These are phyloP conservation scores for Aphelenchoides bicaudatus DNA, from an alignment of 2,888 invertebrate species.

Conservation along the genomic window DNA sequence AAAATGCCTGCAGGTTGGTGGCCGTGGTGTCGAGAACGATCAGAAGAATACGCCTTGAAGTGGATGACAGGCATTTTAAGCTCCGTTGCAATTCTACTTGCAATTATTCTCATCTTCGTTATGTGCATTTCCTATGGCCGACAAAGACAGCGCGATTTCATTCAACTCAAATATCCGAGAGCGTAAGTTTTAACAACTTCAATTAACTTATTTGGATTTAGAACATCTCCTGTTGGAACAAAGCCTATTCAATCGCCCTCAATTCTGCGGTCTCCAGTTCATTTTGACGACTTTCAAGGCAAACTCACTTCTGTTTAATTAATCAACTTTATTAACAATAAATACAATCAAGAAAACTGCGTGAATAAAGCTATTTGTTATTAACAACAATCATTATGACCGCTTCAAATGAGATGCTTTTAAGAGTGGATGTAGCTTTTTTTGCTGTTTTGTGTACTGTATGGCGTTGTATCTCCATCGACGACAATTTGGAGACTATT, in stretches of 20 bases:
- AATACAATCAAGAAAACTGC: not conserved
- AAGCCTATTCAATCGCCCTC: not conserved
- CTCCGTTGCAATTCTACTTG: constrained; percentile 32
- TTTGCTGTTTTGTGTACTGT: no score
- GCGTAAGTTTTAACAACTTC: constrained; percentile 14
- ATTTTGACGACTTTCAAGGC: constrained; percentile 8
- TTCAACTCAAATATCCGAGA: constrained; percentile 22
- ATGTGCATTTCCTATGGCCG: constrained; percentile 30
- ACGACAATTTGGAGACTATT: no score
- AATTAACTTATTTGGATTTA: not conserved
- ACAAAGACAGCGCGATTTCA: constrained; percentile 27
- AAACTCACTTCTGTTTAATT: constrained; percentile 8
- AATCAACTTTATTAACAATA: not conserved
- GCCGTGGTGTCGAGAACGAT: constrained; percentile 44
- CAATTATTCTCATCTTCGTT: constrained; percentile 28
- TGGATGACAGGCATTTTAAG: constrained; percentile 42
- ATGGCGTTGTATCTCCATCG: no score
- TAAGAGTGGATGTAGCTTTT: no score
- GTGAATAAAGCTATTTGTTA: not conserved
- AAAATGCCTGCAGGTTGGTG: no score
- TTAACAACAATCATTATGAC: no score
- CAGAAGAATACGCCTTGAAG: constrained; percentile 32
- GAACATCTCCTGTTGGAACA: constrained; percentile 8
- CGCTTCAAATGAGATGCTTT: no score
- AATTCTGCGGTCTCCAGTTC: not conserved